Conservation (phyloP, 2,113 vertebrate species). For the Otus sunia region DNA sequence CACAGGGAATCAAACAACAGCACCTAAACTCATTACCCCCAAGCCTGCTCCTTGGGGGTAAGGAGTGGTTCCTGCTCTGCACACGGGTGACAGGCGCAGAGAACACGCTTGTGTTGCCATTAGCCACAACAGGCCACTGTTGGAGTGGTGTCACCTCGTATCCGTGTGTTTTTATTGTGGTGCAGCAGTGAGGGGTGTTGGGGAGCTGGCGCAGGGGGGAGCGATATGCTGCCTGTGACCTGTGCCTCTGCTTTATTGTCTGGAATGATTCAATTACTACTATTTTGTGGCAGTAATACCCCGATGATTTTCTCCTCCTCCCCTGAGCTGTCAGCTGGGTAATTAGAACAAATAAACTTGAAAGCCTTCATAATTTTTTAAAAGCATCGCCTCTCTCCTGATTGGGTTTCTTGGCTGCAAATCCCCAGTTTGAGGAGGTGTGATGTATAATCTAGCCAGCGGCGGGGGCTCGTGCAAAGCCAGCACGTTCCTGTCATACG, state of each 20-base stretch:
- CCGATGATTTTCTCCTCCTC: not conserved
- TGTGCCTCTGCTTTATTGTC: not conserved
- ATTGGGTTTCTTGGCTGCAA: not conserved
- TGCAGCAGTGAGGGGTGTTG: not conserved
- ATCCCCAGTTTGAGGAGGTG: not conserved
- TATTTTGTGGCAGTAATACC: not conserved
- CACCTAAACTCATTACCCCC: not conserved
- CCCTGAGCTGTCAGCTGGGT: not conserved
- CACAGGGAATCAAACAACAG: not conserved
- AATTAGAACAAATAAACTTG: constrained; percentile 45
- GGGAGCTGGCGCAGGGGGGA: rapidly evolving
- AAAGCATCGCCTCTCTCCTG: not conserved
- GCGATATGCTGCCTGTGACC: not conserved
- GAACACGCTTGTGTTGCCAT: not conserved
- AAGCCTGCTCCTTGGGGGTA: not conserved
- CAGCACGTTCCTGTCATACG: rapidly evolving
- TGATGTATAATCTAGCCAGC: not conserved
- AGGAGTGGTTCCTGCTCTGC: not conserved
- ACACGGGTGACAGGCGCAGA: not conserved
- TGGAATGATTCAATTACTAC: constrained; percentile 18
- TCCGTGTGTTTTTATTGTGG: not conserved
- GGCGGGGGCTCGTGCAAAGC: rapidly evolving
- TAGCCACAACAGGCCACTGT: not conserved
- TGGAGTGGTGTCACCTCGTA: not conserved
- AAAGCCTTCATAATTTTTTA: constrained; percentile 1